Evolutionary conservation across 2,888 invertebrate genomes (phyloP).

Genomic region (Uloborus plumipes): DNA sequence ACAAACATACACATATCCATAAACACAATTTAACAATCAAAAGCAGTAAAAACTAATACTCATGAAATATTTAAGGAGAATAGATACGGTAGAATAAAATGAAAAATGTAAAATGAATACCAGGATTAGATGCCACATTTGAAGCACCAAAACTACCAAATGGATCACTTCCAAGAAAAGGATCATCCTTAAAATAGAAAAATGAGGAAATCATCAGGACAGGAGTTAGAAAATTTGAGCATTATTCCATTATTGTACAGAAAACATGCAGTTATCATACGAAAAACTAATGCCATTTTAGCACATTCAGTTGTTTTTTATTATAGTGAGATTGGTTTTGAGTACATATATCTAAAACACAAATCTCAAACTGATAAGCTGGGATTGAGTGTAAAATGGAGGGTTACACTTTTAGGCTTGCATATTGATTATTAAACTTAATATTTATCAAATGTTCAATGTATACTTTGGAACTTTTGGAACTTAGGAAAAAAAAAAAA

Average conservation of each 20-base stretch:
- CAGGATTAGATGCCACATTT: constrained; percentile 25
- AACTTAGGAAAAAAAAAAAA: too few relatives aligned
- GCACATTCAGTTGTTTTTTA: neutral
- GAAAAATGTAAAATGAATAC: constrained; percentile 8
- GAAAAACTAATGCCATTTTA: neutral
- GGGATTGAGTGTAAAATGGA: too few relatives aligned
- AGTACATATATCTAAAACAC: too few relatives aligned
- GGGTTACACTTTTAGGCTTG: too few relatives aligned
- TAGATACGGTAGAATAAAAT: neutral
- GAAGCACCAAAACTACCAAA: constrained; percentile 57
- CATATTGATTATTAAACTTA: too few relatives aligned
- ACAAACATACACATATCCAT: neutral
- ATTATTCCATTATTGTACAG: neutral
- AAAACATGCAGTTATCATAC: neutral
- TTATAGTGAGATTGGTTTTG: too few relatives aligned
- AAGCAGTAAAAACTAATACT: neutral
- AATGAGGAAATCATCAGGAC: neutral
- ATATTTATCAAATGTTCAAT: too few relatives aligned
- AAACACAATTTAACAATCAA: neutral
- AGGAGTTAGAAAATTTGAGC: neutral
- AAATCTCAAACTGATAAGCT: too few relatives aligned
- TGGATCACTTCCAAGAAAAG: constrained; percentile 64
- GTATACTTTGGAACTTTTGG: too few relatives aligned
- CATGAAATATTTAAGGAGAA: too few relatives aligned
- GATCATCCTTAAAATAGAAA: constrained; percentile 61